Percentiles rank a stretch among this genome's conserved stretches.
Conservation (phyloP, 2,797 vertebrate genomes). For the Arctocebus calabarensis region DNA sequence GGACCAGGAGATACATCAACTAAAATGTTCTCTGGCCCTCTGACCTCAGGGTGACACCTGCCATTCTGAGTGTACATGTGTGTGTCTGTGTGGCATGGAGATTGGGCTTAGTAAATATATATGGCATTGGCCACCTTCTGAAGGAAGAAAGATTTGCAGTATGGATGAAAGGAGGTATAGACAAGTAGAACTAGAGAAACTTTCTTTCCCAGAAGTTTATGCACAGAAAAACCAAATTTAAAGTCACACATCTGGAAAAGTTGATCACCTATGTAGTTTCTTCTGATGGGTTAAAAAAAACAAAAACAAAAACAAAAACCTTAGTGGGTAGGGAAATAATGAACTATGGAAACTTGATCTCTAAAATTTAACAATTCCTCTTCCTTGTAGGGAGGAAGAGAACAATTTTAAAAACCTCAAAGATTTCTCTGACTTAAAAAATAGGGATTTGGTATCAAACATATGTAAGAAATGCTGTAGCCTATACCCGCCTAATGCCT, state of each 20-base stretch:
- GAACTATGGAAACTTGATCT: background rate
- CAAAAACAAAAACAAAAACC: background rate
- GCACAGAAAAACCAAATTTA: background rate
- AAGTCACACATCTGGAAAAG: background rate
- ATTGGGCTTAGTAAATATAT: background rate
- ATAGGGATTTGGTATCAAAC: background rate
- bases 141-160: background rate
- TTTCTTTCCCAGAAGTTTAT: background rate
- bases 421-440: slow-evolving; percentile 17
- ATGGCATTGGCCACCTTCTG: background rate
- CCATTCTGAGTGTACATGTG: background rate
- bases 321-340: background rate
- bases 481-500: background rate
- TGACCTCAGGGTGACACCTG: background rate
- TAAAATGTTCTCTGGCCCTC: slow-evolving; percentile 20
- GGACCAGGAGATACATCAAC: background rate
- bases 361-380: background rate
- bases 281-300: background rate
- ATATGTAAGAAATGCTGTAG: background rate
- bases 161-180: background rate
- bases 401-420: background rate
- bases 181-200: background rate
- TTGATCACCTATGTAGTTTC: background rate
- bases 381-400: background rate
- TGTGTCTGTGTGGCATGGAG: background rate